A percentile compares a stretch with the other conserved stretches of the same genome.
These are phyloP conservation scores for Pardosa pseudoannulata DNA, from an alignment of 2,888 invertebrate species.

Conservation along the genomic window DNA sequence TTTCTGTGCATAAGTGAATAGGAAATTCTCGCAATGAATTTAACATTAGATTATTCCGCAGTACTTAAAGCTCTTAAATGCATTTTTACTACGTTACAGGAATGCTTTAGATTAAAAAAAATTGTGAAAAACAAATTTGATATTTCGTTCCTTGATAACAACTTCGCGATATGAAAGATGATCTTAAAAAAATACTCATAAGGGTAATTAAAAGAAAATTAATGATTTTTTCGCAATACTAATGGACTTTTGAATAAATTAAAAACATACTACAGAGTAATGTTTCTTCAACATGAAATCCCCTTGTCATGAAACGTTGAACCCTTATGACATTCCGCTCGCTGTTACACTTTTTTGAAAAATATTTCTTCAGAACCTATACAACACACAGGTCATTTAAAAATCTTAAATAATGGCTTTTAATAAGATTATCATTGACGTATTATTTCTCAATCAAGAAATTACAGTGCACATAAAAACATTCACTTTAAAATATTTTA, in stretches of 20 bases:
- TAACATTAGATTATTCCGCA: conserved; percentile 7
- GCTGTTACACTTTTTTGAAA: no score
- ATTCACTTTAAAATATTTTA: no score
- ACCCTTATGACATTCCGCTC: no score
- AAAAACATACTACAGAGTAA: not conserved
- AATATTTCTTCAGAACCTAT: no score
- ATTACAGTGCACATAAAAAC: no score
- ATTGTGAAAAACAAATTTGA: not conserved
- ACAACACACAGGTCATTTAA: no score
- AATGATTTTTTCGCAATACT: not conserved
- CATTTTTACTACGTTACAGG: not conserved
- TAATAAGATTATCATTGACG: no score
- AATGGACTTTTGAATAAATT: not conserved
- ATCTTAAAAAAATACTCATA: not conserved
- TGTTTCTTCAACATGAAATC: not conserved
- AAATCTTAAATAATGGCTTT: no score
- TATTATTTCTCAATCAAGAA: no score
- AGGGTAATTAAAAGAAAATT: not conserved
- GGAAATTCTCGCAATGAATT: not conserved
- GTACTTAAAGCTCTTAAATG: not conserved
- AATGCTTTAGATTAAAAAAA: not conserved
- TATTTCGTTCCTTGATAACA: not conserved
- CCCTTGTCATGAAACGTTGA: not conserved
- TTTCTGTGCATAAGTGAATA: not conserved
- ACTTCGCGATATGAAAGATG: not conserved